Evolutionary conservation across 2,888 invertebrate species (phyloP).

Genomic region (Conchocele bisecta): DNA sequence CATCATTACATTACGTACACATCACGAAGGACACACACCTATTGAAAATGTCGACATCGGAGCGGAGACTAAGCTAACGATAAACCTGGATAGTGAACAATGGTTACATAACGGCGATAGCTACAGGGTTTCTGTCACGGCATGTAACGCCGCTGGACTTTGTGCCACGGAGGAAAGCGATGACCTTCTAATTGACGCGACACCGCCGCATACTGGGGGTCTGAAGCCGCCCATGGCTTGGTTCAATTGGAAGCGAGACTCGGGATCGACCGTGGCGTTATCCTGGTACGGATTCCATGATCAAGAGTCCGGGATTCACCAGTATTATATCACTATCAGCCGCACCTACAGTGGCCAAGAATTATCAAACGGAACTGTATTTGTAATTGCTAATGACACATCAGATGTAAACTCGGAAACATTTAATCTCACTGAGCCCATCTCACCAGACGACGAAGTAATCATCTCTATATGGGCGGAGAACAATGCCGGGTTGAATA

Average conservation of each 20-base stretch:
- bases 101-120: slow-evolving; percentile 48
- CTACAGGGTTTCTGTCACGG: slow-evolving; percentile 46
- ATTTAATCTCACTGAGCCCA: slow-evolving; percentile 2
- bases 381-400: not conserved
- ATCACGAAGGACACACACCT: slow-evolving; percentile 43
- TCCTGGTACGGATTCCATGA: slow-evolving; percentile 62
- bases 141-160: slow-evolving; percentile 55
- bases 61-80: slow-evolving; percentile 28
- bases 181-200: slow-evolving; percentile 56
- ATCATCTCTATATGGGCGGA: slow-evolving; percentile 50
- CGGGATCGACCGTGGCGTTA: not conserved
- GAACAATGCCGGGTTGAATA: slow-evolving; percentile 47
- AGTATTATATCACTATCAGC: slow-evolving; percentile 44
- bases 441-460: slow-evolving; percentile 26
- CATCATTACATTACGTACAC: slow-evolving; percentile 28
- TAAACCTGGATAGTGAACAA: slow-evolving; percentile 29
- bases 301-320: slow-evolving; percentile 49
- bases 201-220: slow-evolving; percentile 62
- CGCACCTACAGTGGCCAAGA: slow-evolving; percentile 41
- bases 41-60: slow-evolving; percentile 37
- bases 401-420: not conserved
- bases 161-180: slow-evolving; percentile 48
- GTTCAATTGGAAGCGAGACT: not conserved
- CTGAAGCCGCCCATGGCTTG: slow-evolving; percentile 48
- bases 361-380: slow-evolving; percentile 22